phyloP scores from a whole-genome alignment of 2,888 invertebrate genomes.

The Arge pagana region DNA sequence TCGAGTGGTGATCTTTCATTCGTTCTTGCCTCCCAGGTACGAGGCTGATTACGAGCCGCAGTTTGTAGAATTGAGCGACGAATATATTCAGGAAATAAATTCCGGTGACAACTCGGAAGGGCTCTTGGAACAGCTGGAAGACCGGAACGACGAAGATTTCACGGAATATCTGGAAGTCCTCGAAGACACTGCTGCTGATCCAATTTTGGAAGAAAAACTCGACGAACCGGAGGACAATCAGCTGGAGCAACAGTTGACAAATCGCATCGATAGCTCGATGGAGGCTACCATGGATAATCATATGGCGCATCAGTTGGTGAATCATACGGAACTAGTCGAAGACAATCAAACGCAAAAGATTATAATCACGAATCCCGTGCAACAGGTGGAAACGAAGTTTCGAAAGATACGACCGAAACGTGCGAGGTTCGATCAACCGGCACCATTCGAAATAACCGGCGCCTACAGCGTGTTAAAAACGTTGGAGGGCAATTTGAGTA shows the following conservation, averaged over 20 bases:
- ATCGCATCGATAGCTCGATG: too few relatives aligned
- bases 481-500: constrained; percentile 3
- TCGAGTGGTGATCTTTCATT: background rate
- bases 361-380: constrained; percentile 40
- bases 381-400: constrained; percentile 49
- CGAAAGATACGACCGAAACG: constrained; percentile 47
- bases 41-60: constrained; percentile 50
- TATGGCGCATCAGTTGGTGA: constrained; percentile 11
- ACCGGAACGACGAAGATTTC: constrained; percentile 50
- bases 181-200: constrained; percentile 45
- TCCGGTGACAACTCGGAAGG: constrained; percentile 44
- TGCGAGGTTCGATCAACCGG: constrained; percentile 25
- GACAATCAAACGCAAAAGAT: constrained; percentile 27
- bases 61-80: constrained; percentile 47
- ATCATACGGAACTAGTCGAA: constrained; percentile 14
- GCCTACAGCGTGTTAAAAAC: constrained; percentile 25
- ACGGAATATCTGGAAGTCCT: constrained; percentile 51
- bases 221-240: constrained; percentile 15
- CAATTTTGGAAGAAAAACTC: constrained; percentile 29
- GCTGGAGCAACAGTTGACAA: constrained; percentile 18
- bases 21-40: constrained; percentile 35
- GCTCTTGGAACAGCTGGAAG: constrained; percentile 51
- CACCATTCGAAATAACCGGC: constrained; percentile 19
- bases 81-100: constrained; percentile 51
- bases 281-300: constrained; percentile 23